A percentile compares a stretch with the other conserved stretches of the same genome.
Conservation (phyloP, 1,140 invertebrate genomes). For the Camponotus floridanus region DNA sequence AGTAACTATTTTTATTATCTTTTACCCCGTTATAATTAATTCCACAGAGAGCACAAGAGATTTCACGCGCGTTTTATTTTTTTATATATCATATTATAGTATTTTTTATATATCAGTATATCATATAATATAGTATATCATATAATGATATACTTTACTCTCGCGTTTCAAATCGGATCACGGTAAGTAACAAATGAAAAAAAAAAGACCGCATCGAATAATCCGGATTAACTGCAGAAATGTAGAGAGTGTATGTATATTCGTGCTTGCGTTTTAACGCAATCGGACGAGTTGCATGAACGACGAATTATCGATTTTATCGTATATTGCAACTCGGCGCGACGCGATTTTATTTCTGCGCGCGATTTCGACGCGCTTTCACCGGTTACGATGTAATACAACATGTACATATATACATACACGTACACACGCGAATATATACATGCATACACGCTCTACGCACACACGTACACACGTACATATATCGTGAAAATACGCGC, state of each 20-base stretch:
- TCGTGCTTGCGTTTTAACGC: conserved; percentile 49
- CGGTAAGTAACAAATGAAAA: conserved; percentile 25
- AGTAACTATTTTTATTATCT: not conserved
- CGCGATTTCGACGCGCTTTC: conserved; percentile 63
- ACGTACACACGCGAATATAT: too few species aligned
- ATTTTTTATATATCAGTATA: too few species aligned
- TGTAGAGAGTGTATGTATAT: conserved; percentile 28
- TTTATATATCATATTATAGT: too few species aligned
- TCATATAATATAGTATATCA: not conserved
- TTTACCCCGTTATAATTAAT: conserved; percentile 3
- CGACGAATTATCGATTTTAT: conserved; percentile 70
- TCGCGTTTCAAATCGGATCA: conserved; percentile 29
- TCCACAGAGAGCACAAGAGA: not conserved
- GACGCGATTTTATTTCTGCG: conserved; percentile 64
- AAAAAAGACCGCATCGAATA: conserved; percentile 47
- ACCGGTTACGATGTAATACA: conserved; percentile 53
- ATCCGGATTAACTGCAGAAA: conserved; percentile 62
- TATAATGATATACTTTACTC: conserved; percentile 38
- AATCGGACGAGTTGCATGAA: conserved; percentile 60
- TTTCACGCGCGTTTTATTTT: conserved; percentile 6
- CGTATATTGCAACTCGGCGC: conserved; percentile 40
- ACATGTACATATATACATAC: not conserved
- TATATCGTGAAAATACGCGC: not conserved
- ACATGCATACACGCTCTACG: not conserved
- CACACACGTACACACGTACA: not conserved